Base-by-base conservation (phyloP, 2,888 invertebrate species). In the Limenitis camilla region DNA sequence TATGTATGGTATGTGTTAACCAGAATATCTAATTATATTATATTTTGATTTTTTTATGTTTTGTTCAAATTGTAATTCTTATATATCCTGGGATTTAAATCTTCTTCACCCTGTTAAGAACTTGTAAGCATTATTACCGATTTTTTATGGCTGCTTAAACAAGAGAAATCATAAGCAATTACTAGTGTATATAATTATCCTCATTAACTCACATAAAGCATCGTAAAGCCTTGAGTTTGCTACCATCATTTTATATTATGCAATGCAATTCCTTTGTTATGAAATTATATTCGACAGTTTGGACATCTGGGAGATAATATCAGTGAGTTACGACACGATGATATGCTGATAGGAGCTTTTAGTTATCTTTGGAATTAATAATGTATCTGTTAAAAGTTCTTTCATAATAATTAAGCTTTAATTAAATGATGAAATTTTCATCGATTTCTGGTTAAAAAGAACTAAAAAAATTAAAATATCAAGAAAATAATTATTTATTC, bases 211-310 rank as follows among this genome's bases (percentile, higher is more conserved):
- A 35, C n/a, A 35, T 35, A 35, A 30, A 9, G 11, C 19, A 19
- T 32, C 31, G 32, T 6, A 42, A 4, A 32, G 8, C 32, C 32
- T 32, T 32, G 19, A 32, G 19, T 11, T 32, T 9, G 42, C 9
- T 9, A 9, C 11, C 42, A 42, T 19, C 9, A n/a, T 32, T 30
- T 42, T 42, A 42, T 31, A 9, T 42, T 42, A 11, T 32, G 30
- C 42, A 42, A 31, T 9, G 8, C 31, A 31, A 49, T 49, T 49
- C 38, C 42, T 38, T 49, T 42, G 42, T 49, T 49, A 49, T 49
- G 49, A 49, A 49, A 49, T 49, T 38, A 28, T 42, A 30, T 42
- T 41, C 49, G 41, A 42, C 41, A n/a, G 35, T 30, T 10, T 36
- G 31, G 10, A 43, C 32, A 9, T 43, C 19, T 31, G 11, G 43